phyloP scores from a whole-genome alignment of 2,888 invertebrate genomes.

The Seira ritae region DNA sequence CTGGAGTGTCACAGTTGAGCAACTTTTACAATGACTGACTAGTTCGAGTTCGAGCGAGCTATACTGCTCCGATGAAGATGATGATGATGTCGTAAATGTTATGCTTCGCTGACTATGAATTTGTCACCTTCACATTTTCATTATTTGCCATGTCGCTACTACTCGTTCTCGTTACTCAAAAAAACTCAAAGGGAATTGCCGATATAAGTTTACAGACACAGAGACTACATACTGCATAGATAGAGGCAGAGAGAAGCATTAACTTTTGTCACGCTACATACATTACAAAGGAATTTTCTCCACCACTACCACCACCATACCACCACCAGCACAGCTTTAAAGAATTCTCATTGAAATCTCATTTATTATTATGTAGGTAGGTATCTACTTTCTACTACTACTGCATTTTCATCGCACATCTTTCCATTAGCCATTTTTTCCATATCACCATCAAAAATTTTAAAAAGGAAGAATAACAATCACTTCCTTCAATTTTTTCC shows the following conservation, averaged over 20 bases:
- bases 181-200: not conserved
- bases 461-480: too few relatives aligned
- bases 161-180: not conserved
- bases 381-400: not conserved
- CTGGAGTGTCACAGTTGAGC: constrained; percentile 16
- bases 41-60: constrained; percentile 29
- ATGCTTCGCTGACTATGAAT: constrained; percentile 45
- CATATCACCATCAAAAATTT: constrained; percentile 18
- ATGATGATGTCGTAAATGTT: constrained; percentile 47
- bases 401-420: constrained; percentile 30
- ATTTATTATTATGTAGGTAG: too few relatives aligned
- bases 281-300: too few relatives aligned
- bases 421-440: constrained; percentile 44
- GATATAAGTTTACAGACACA: not conserved
- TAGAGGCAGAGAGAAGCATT: too few relatives aligned
- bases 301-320: not conserved
- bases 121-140: constrained; percentile 40
- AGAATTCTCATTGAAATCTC: constrained; percentile 12
- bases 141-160: not conserved
- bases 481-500: not conserved
- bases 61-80: constrained; percentile 7
- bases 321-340: not conserved
- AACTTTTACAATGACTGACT: constrained; percentile 31
- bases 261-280: not conserved
- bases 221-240: not conserved